A percentile compares a stretch with the other conserved stretches of the same genome.
Evolutionary conservation across 2,797 vertebrate species (phyloP).

Genomic region (Peromyscus eremicus): DNA sequence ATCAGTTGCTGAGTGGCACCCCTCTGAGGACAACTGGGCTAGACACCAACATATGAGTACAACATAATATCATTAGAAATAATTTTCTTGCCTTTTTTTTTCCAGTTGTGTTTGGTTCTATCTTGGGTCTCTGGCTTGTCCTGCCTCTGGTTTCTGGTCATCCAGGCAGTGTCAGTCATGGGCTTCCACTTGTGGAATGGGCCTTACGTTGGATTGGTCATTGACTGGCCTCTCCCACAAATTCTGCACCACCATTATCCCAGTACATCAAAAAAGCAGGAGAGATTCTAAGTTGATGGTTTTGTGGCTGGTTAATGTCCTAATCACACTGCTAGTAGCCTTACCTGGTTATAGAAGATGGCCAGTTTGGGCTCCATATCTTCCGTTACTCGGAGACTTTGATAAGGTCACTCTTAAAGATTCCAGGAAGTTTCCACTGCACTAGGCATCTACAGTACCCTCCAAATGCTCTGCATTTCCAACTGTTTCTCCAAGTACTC

Average conservation of each 20-base stretch:
- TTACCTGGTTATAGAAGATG: neutral
- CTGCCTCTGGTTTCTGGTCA: neutral
- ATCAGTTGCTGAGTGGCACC: neutral
- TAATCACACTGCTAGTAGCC: neutral
- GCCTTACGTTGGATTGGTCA: neutral
- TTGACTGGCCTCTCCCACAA: neutral
- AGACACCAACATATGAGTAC: neutral
- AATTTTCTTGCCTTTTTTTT: neutral
- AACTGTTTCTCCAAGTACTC: neutral
- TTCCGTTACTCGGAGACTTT: neutral
- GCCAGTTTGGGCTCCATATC: neutral
- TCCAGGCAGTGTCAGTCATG: neutral
- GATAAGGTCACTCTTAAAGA: neutral
- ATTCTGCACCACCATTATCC: neutral
- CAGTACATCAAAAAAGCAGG: neutral
- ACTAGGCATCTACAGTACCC: neutral
- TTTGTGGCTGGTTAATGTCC: neutral
- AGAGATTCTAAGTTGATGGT: neutral
- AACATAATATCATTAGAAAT: neutral
- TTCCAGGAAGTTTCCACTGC: neutral
- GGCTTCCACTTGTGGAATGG: neutral
- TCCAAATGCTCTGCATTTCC: neutral
- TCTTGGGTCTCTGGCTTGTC: neutral
- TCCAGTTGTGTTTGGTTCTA: neutral
- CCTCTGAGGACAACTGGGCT: neutral